These are phyloP conservation scores for Jordanella pulchra DNA, from an alignment of 2,797 vertebrate species.

Conservation along the genomic window DNA sequence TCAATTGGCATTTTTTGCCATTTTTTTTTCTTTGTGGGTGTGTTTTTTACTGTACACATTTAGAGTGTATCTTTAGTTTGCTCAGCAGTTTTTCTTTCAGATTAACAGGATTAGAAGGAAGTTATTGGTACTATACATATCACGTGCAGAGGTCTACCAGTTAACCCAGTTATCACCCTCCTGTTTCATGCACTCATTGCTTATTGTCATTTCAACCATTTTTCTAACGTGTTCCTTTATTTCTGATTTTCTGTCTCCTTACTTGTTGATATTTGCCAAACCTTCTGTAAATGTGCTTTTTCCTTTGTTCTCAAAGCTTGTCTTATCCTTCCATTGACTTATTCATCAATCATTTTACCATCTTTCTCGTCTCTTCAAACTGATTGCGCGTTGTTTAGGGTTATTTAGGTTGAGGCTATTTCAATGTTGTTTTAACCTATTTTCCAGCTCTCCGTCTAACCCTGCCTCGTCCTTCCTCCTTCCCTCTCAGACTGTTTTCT, in stretches of 20 bases:
- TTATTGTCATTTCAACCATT: neutral
- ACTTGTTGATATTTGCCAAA: neutral
- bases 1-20: neutral
- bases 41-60: neutral
- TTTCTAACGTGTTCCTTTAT: neutral
- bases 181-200: neutral
- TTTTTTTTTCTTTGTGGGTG: neutral
- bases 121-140: neutral
- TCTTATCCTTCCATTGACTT: neutral
- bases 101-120: neutral
- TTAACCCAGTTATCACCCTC: neutral
- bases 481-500: neutral
- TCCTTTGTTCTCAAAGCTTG: neutral
- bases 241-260: neutral
- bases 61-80: neutral
- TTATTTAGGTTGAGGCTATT: neutral
- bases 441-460: conserved; percentile 6
- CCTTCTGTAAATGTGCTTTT: neutral
- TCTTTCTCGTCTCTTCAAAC: neutral
- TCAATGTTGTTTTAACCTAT: neutral
- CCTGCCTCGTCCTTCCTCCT: neutral
- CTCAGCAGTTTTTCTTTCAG: neutral
- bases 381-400: neutral
- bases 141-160: neutral
- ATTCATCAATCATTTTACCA: neutral